Percentiles rank a stretch among this genome's conserved stretches.
Evolutionary conservation across 2,113 vertebrate genomes (phyloP).

Genomic region (Myiozetetes cayanensis): DNA sequence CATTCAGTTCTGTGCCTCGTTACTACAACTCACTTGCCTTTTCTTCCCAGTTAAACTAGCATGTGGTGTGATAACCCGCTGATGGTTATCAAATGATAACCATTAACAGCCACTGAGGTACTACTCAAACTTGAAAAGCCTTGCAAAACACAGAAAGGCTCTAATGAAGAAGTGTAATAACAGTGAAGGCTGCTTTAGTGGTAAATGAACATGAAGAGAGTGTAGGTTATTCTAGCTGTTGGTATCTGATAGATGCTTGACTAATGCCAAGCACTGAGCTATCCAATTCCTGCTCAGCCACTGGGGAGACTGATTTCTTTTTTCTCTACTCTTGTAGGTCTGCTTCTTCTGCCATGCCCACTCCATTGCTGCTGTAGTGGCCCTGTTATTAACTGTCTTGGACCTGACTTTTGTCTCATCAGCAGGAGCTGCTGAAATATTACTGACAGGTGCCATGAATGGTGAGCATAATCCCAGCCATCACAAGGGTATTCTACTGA

Average conservation of each 20-base stretch:
- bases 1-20: not conserved
- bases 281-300: not conserved
- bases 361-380: not conserved
- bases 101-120: not conserved
- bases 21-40: not conserved
- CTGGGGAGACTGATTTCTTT: not conserved
- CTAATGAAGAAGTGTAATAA: not conserved
- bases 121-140: not conserved
- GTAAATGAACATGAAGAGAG: not conserved
- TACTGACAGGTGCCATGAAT: not conserved
- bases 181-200: not conserved
- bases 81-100: not conserved
- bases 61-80: not conserved
- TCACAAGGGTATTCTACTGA: not conserved
- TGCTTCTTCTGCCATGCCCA: not conserved
- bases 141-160: not conserved
- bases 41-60: not conserved
- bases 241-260: not conserved
- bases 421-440: conserved; percentile 11
- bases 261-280: not conserved
- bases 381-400: not conserved
- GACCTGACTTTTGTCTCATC: not conserved
- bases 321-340: not conserved
- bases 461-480: not conserved
- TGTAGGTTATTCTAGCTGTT: not conserved